phyloP scores from a whole-genome alignment of 2,888 invertebrate genomes.

The Calliphora vomitoria region DNA sequence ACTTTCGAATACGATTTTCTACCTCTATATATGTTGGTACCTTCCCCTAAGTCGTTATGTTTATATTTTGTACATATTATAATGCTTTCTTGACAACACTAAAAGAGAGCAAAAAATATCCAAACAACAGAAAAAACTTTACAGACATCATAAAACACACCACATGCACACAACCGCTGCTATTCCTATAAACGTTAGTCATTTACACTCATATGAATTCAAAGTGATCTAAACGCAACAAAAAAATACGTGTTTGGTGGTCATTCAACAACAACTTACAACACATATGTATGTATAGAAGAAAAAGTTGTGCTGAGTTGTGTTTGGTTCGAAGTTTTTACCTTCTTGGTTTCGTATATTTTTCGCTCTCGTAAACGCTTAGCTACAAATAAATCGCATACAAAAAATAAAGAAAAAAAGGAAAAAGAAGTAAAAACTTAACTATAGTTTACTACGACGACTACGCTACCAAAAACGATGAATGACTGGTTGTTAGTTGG shows the following conservation, averaged over 20 bases:
- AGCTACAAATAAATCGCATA: constrained; percentile 66
- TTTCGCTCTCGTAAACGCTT: constrained; percentile 59
- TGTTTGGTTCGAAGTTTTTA: constrained; percentile 19
- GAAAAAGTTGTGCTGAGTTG: constrained; percentile 52
- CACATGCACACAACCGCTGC: constrained; percentile 36
- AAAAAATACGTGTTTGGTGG: constrained; percentile 65
- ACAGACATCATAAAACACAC: constrained; percentile 31
- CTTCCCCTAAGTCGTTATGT: constrained; percentile 41
- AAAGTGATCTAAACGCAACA: constrained; percentile 54
- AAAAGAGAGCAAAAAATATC: constrained; percentile 13
- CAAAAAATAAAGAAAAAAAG: constrained; percentile 32
- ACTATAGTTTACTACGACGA: constrained; percentile 47
- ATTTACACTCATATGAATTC: constrained; percentile 55
- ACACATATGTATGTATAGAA: constrained; percentile 25
- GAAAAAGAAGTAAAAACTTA: constrained; percentile 9
- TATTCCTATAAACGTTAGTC: constrained; percentile 44
- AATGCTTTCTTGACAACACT: constrained; percentile 11
- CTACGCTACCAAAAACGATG: constrained; percentile 64
- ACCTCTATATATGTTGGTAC: too few relatives aligned
- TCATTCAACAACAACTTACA: constrained; percentile 55
- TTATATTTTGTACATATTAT: constrained; percentile 37
- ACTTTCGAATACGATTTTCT: too few relatives aligned
- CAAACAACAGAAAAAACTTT: constrained; percentile 22
- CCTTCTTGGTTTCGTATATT: background rate
- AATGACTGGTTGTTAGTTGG: constrained; percentile 71